Evolutionary conservation across 1,140 invertebrate genomes (phyloP), one percentile per base, ranked within the genome.

Genomic region (Drosophila santomea): DNA sequence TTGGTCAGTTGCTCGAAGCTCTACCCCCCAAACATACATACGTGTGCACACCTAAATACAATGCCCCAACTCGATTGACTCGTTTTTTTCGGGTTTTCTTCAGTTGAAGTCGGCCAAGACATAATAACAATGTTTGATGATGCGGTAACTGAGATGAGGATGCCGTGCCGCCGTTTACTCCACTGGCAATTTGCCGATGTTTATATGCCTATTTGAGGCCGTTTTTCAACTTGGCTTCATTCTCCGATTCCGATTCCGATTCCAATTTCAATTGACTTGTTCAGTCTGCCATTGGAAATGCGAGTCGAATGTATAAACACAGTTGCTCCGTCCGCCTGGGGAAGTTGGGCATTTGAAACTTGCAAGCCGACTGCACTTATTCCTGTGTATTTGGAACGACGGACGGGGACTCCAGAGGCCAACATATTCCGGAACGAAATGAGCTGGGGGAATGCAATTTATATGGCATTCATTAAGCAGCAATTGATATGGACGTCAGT

Each of bases 181-280:
- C 72, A 68, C 52, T 75, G 50, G 83, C 76, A 71, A 81, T 85
- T 72, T 78, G 82, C 51, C 69, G 68, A 82, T 82, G 75, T 86
- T 86, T 86, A 88, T 73, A 73, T 83, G 71, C 63, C 64, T 74
- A 86, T 88, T 88, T 88, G 74, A 58, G 68, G 78, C 54, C 72
- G 74, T 64, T 82, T 86, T 79, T 79, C 82, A 63, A 83, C 71
- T 64, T 55, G 79, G 66, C 66, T 82, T 79, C 71, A 78, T 88
- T 88, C 51, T 20, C 23, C 66, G 52, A 50, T 48, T 58, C 68
- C 68, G 71, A 58, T 71, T 20, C 23, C 64, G 36, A 43, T 48
- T 48, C 68, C 68, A 71, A 58, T 72, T 83, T 74, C 79, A 86
- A 88, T 86, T 76, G 71, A 79, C 41, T 66, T 69, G 66, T 75